Evolutionary conservation across 2,113 vertebrate species (phyloP).

Genomic region (Callionymus lyra): DNA sequence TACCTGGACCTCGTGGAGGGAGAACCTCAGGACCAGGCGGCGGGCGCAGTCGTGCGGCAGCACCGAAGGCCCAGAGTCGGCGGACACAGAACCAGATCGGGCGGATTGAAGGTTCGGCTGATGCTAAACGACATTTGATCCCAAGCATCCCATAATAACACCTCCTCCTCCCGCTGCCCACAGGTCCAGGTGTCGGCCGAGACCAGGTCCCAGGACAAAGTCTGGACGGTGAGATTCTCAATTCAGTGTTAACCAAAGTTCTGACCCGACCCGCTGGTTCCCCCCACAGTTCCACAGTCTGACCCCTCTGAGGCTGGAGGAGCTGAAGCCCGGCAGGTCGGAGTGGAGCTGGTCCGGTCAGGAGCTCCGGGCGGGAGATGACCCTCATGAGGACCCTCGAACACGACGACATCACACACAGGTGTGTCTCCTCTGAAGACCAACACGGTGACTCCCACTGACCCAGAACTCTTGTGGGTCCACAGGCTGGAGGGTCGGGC

Average conservation of each 20-base stretch:
- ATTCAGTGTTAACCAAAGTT: no score
- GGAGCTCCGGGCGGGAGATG: slow-evolving; percentile 23
- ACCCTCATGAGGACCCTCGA: slow-evolving; percentile 15
- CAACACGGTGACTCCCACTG: no score
- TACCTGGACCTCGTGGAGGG: slow-evolving; percentile 26
- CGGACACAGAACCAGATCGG: slow-evolving; percentile 1
- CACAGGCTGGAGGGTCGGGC: slow-evolving; percentile 17
- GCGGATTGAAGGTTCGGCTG: slow-evolving; percentile 11
- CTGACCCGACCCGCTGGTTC: neutral
- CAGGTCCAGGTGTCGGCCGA: slow-evolving; percentile 35
- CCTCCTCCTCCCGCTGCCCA: slow-evolving; percentile 4
- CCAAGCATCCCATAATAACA: no score
- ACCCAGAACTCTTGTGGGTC: neutral
- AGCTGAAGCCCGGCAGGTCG: slow-evolving; percentile 8
- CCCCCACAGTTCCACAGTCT: slow-evolving; percentile 53
- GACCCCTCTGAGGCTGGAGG: slow-evolving; percentile 45
- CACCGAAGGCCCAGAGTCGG: slow-evolving; percentile 9
- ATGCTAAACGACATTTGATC: slow-evolving; percentile 14
- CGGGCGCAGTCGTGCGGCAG: neutral
- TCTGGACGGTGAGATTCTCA: slow-evolving; percentile 48
- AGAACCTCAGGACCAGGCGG: slow-evolving; percentile 34
- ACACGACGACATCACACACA: neutral
- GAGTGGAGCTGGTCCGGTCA: slow-evolving; percentile 27
- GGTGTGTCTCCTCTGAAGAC: no score
- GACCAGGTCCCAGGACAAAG: slow-evolving; percentile 32